Evolutionary conservation across 2,113 vertebrate species (phyloP).

Genomic region (Notarius quadriscutis): DNA sequence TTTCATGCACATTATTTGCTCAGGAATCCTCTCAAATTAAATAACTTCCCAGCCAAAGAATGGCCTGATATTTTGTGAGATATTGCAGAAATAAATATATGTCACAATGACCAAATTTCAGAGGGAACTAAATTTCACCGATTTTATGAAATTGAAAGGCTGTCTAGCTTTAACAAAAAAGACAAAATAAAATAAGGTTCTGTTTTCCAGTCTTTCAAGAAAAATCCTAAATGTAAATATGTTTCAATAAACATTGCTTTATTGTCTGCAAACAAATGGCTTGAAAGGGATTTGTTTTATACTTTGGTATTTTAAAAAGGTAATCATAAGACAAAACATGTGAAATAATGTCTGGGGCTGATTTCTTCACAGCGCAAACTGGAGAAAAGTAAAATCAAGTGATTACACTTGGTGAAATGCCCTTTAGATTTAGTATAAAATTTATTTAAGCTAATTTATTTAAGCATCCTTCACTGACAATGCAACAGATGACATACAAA

Average conservation of each 20-base stretch:
- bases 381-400: neutral
- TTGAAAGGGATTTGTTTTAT: no score
- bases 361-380: neutral
- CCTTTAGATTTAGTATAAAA: neutral
- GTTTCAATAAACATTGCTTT: neutral
- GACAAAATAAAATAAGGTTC: neutral
- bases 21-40: no score
- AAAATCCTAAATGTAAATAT: neutral
- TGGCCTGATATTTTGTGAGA: no score
- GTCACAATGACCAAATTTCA: no score
- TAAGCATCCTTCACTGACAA: neutral
- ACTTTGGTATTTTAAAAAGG: no score
- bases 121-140: no score
- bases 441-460: neutral
- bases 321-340: neutral
- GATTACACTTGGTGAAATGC: neutral
- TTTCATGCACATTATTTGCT: no score
- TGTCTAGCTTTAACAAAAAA: neutral
- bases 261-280: neutral
- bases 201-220: neutral
- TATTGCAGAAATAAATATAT: no score
- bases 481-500: neutral
- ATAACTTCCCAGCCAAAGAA: no score
- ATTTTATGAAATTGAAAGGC: no score
- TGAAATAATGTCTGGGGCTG: neutral